Evolutionary conservation across 30 jellyfish, hydroid and myxozoan genomes (phyloP).

Genomic region (Haliclystus octoradiatus): DNA sequence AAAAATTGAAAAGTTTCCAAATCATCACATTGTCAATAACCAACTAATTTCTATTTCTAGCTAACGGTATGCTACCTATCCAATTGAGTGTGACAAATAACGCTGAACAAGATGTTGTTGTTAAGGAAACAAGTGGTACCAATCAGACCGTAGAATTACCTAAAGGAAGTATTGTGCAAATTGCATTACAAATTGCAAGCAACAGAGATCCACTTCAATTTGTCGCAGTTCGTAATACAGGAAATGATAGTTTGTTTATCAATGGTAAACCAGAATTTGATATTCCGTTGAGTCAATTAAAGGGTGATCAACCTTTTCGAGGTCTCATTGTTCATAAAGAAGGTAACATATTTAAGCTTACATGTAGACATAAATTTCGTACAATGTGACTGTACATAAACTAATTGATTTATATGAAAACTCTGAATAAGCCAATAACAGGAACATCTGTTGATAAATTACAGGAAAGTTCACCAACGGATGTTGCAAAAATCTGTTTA

Average conservation of each 20-base stretch:
- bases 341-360: conserved; percentile 41
- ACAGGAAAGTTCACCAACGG: too few relatives aligned
- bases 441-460: too few relatives aligned
- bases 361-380: too few relatives aligned
- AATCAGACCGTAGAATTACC: conserved; percentile 45
- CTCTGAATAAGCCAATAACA: too few relatives aligned
- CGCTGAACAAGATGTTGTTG: conserved; percentile 72
- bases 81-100: background rate
- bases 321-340: conserved; percentile 55
- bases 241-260: conserved; percentile 23
- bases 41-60: background rate
- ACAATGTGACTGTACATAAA: too few relatives aligned
- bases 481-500: too few relatives aligned
- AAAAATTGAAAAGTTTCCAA: too few relatives aligned
- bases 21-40: background rate
- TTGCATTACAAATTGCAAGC: conserved; percentile 37
- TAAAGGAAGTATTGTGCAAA: conserved; percentile 40
- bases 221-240: conserved; percentile 27
- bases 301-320: conserved; percentile 19
- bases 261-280: conserved; percentile 57
- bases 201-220: conserved; percentile 28
- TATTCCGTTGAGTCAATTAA: conserved; percentile 46
- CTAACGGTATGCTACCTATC: background rate
- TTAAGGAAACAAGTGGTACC: conserved; percentile 66
- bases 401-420: too few relatives aligned